Evolutionary conservation across 2,888 invertebrate genomes (phyloP).

Genomic region (Eutolmus rufibarbis): DNA sequence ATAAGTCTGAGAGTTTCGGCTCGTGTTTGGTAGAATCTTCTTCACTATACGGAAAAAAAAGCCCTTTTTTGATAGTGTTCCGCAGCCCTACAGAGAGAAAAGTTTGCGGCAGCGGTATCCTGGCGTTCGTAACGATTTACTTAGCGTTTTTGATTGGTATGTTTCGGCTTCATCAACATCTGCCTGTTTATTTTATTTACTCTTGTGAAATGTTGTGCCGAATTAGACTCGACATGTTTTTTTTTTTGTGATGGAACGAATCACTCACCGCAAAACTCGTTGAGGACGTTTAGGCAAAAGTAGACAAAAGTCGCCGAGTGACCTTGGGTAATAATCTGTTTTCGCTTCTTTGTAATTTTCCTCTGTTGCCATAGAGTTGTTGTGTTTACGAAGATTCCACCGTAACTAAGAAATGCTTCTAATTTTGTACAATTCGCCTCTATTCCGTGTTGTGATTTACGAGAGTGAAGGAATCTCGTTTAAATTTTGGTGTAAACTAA

Average conservation of each 20-base stretch:
- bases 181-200: neutral
- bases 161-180: neutral
- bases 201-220: neutral
- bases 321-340: slow-evolving; percentile 26
- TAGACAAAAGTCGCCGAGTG: neutral
- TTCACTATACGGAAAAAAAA: neutral
- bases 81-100: neutral
- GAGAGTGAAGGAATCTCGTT: neutral
- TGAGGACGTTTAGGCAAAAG: neutral
- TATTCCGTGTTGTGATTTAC: neutral
- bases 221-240: neutral
- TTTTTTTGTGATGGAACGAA: neutral
- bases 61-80: slow-evolving; percentile 6
- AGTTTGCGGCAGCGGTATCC: neutral
- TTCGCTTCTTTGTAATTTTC: neutral
- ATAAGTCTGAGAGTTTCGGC: slow-evolving; percentile 17
- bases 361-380: slow-evolving; percentile 34
- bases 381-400: neutral
- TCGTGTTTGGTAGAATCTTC: slow-evolving; percentile 10
- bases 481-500: slow-evolving; percentile 1
- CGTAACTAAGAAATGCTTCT: neutral
- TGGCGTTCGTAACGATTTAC: neutral
- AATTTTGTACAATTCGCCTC: neutral
- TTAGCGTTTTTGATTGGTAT: neutral
- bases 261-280: neutral